Evolutionary conservation across 2,113 vertebrate species (phyloP).

Genomic region (Cathartes aura): DNA sequence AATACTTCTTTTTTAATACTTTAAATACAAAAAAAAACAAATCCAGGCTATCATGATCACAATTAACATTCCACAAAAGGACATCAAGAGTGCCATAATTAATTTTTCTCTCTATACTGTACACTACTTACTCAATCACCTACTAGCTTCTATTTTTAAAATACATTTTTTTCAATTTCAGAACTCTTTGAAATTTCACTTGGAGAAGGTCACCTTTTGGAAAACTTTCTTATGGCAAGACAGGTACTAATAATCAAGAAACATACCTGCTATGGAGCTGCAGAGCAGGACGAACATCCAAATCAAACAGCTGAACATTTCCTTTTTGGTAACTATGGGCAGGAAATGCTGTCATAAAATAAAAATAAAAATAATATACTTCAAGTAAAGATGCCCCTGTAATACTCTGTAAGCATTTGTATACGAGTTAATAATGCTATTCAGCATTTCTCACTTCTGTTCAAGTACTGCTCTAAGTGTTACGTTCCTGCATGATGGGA

Average conservation of each 20-base stretch:
- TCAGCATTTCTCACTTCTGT: not conserved
- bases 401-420: not conserved
- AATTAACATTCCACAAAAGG: not conserved
- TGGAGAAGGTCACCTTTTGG: not conserved
- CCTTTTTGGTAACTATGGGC: not conserved
- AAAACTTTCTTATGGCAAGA: not conserved
- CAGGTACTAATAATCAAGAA: not conserved
- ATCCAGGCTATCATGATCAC: not conserved
- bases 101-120: not conserved
- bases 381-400: not conserved
- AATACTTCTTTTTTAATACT: not conserved
- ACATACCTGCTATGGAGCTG: slow-evolving; percentile 38
- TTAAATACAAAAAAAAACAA: not conserved
- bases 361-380: not conserved
- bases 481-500: not conserved
- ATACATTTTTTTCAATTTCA: not conserved
- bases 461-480: not conserved
- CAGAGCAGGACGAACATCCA: slow-evolving; percentile 8
- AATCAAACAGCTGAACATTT: not conserved
- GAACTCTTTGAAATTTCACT: not conserved
- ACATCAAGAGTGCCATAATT: not conserved
- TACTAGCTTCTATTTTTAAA: not conserved
- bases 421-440: not conserved
- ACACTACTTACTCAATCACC: not conserved
- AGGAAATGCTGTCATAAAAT: slow-evolving; percentile 32